These are phyloP conservation scores for Dufourea novaeangliae DNA, from an alignment of 1,140 invertebrate genomes.

Conservation along the genomic window DNA sequence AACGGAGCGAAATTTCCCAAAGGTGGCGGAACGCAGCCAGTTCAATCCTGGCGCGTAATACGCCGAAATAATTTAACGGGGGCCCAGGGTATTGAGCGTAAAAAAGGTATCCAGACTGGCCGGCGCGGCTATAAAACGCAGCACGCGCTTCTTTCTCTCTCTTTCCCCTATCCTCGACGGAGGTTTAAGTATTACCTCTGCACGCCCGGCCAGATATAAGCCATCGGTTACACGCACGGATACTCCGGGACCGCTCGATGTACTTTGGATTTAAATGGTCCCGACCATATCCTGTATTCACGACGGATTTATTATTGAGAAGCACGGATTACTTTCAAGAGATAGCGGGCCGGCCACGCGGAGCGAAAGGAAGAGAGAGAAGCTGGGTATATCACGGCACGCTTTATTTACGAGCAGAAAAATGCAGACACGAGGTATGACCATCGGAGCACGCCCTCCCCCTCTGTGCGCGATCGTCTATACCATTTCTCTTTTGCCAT, in stretches of 20 bases:
- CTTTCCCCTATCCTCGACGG: neutral
- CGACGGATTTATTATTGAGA: constrained; percentile 61
- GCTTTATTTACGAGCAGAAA: constrained; percentile 68
- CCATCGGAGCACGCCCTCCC: constrained; percentile 46
- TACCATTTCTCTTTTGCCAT: constrained; percentile 68
- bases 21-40: constrained; percentile 22
- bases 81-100: constrained; percentile 34
- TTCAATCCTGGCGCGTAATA: constrained; percentile 44
- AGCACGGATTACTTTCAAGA: constrained; percentile 56
- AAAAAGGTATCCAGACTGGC: constrained; percentile 39
- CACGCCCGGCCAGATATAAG: constrained; percentile 30
- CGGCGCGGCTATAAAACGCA: constrained; percentile 47
- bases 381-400: constrained; percentile 22
- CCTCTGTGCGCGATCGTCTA: constrained; percentile 48
- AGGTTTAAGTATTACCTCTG: constrained; percentile 49
- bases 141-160: constrained; percentile 21
- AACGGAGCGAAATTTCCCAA: neutral
- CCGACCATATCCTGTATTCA: constrained; percentile 41
- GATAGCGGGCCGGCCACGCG: constrained; percentile 24
- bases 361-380: neutral
- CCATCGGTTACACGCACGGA: constrained; percentile 50
- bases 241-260: constrained; percentile 40
- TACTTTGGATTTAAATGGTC: constrained; percentile 50
- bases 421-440: constrained; percentile 59
- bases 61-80: constrained; percentile 48